Percentiles rank a stretch among this genome's conserved stretches.
phyloP scores from a whole-genome alignment of 2,888 invertebrate species.

The Drosophila testacea region DNA sequence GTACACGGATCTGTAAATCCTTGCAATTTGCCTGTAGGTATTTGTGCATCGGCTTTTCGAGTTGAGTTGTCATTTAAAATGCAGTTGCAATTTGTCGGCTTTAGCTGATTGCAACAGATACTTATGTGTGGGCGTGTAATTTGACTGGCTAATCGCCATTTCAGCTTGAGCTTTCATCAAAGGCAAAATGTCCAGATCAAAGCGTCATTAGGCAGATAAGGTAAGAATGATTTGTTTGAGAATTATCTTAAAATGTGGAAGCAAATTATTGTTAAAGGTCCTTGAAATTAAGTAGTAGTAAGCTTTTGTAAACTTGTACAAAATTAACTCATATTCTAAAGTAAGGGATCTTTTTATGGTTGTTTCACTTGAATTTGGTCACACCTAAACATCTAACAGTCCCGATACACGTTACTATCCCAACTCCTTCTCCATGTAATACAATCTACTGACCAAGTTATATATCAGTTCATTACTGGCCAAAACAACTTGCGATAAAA shows the following conservation, averaged over 20 bases:
- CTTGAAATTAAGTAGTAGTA: too few relatives aligned
- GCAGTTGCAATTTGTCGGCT: conserved; percentile 68
- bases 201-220: conserved; percentile 2
- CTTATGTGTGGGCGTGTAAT: conserved; percentile 13
- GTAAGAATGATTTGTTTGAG: background rate
- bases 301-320: too few relatives aligned
- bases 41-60: conserved; percentile 33
- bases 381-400: background rate
- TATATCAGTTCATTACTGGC: background rate
- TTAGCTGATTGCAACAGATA: conserved; percentile 40
- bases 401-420: background rate
- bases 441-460: background rate
- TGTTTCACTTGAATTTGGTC: background rate
- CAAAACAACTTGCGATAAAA: background rate
- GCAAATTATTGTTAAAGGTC: too few relatives aligned
- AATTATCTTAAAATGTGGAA: background rate
- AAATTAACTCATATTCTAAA: too few relatives aligned
- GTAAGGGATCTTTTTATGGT: too few relatives aligned
- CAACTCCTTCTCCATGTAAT: background rate
- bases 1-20: conserved; percentile 23
- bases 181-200: conserved; percentile 13
- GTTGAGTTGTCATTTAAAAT: conserved; percentile 61
- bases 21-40: conserved; percentile 43
- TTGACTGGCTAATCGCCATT: conserved; percentile 28
- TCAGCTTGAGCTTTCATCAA: conserved; percentile 14